Conservation (phyloP, 2,797 vertebrate genomes). For the Leptodactylus fallax region DNA sequence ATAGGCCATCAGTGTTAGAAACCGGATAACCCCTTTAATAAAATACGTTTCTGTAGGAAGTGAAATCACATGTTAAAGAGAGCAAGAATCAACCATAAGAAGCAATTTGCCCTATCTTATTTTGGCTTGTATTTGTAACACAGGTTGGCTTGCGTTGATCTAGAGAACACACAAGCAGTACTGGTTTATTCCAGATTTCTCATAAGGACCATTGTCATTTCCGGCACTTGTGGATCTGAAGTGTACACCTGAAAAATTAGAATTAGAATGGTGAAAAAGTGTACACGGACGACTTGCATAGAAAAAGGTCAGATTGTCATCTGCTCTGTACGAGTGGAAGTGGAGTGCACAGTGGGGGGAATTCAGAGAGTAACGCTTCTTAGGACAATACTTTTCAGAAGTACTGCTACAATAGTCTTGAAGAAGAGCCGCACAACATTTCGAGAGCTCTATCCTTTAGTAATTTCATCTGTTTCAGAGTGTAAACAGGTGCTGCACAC, state of each 20-base stretch:
- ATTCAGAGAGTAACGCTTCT: background rate
- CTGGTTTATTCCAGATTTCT: slow-evolving; percentile 1
- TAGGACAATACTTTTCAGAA: slow-evolving; percentile 32
- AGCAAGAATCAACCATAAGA: background rate
- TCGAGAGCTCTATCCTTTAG: slow-evolving; percentile 38
- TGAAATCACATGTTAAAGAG: too few species aligned
- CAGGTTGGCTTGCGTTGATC: background rate
- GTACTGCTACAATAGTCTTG: slow-evolving; percentile 23
- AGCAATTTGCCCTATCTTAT: too few species aligned
- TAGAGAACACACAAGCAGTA: background rate
- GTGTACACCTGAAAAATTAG: background rate
- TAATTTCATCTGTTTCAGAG: slow-evolving; percentile 53
- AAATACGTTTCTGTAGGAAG: too few species aligned
- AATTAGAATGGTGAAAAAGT: background rate
- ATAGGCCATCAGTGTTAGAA: too few species aligned
- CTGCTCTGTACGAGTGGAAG: background rate
- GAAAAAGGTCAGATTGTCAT: slow-evolving; percentile 9
- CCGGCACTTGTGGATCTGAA: background rate
- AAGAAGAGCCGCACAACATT: slow-evolving; percentile 21
- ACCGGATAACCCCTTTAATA: too few species aligned
- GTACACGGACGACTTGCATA: slow-evolving; percentile 5
- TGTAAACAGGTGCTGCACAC: slow-evolving; percentile 55
- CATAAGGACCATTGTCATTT: background rate
- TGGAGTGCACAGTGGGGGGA: slow-evolving; percentile 20
- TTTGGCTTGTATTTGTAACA: background rate